phyloP scores from a whole-genome alignment of 2,797 vertebrate species.

The Gallirallus australis region DNA sequence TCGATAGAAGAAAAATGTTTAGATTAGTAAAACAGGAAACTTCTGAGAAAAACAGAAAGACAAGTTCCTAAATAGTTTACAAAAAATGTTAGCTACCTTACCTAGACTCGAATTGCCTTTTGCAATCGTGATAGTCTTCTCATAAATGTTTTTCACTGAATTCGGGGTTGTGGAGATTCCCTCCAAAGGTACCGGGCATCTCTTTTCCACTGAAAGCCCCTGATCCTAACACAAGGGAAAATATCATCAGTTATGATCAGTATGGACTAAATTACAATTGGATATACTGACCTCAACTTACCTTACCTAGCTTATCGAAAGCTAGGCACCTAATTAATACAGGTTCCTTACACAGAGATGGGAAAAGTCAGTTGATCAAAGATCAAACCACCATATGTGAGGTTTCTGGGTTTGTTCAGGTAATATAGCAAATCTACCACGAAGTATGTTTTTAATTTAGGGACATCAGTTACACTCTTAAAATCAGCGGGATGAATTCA shows the following conservation, averaged over 20 bases:
- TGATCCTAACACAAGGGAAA: conserved; percentile 75
- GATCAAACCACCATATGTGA: neutral
- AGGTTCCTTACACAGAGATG: neutral
- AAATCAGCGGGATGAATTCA: neutral
- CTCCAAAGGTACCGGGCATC: conserved; percentile 38
- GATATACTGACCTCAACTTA: neutral
- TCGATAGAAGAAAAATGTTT: neutral
- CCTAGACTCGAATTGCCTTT: conserved; percentile 98
- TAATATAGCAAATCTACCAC: neutral
- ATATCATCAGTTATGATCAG: neutral
- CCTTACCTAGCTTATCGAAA: neutral
- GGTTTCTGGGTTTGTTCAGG: neutral
- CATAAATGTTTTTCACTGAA: conserved; percentile 82
- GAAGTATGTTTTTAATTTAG: neutral
- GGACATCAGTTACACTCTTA: neutral
- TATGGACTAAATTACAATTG: neutral
- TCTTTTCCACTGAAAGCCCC: conserved; percentile 68
- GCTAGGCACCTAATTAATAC: neutral
- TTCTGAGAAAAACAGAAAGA: neutral
- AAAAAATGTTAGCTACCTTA: conserved; percentile 64
- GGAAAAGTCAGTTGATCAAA: neutral
- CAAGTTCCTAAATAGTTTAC: neutral
- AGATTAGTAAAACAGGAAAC: neutral
- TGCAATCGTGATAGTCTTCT: conserved; percentile 92
- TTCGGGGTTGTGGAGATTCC: conserved; percentile 21